phyloP scores from a whole-genome alignment of 2,797 vertebrate species.

The Schizopygopsis pylzovi region DNA sequence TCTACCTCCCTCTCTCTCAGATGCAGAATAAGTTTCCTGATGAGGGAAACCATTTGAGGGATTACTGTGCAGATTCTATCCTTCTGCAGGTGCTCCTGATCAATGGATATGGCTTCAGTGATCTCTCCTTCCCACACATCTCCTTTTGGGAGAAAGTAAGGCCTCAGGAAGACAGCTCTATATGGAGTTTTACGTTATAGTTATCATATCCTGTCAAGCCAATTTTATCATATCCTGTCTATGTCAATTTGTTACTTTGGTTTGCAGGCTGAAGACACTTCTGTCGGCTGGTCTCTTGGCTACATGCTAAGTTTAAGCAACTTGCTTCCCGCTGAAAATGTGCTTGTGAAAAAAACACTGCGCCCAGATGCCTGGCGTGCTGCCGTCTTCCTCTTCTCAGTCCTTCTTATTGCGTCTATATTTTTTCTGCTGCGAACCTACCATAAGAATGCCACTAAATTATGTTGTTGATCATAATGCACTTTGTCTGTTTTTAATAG shows the following conservation, averaged over 20 bases:
- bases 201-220: neutral
- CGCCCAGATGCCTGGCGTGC: conserved; percentile 57
- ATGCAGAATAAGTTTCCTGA: conserved; percentile 70
- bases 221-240: neutral
- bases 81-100: conserved; percentile 76
- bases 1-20: conserved; percentile 70
- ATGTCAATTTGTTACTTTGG: neutral
- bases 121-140: conserved; percentile 73
- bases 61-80: conserved; percentile 76
- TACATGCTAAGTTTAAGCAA: conserved; percentile 88
- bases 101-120: conserved; percentile 77
- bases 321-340: conserved; percentile 78
- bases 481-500: neutral
- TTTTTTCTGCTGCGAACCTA: conserved; percentile 48
- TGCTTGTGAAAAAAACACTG: conserved; percentile 71
- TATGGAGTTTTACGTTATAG: neutral
- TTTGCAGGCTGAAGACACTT: conserved; percentile 78
- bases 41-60: conserved; percentile 61
- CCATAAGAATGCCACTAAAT: conserved; percentile 76
- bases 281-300: conserved; percentile 86
- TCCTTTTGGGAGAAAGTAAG: conserved; percentile 82
- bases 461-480: conserved; percentile 7
- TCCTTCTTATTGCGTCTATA: conserved; percentile 50
- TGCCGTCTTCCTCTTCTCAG: conserved; percentile 59
- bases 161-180: neutral